A percentile compares a stretch with the other conserved stretches of the same genome.
These are phyloP conservation scores for Cranoglanis bouderius DNA, from an alignment of 2,113 vertebrate species.

Conservation along the genomic window DNA sequence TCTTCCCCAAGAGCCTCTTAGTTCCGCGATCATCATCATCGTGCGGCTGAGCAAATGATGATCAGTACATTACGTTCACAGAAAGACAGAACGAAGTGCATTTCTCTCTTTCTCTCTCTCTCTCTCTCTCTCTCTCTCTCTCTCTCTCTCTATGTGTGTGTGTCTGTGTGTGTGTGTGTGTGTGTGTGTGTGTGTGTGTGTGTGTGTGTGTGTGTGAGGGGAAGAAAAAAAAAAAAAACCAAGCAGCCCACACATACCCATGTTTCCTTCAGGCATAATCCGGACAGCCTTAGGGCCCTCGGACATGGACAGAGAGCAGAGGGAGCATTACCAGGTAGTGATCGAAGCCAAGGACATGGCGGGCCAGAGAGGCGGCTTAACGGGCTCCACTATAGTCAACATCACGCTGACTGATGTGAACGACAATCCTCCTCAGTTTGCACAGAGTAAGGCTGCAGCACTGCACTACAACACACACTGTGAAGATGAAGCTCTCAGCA, in stretches of 20 bases:
- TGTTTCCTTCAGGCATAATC: slow-evolving; percentile 83
- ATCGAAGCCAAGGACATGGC: slow-evolving; percentile 98
- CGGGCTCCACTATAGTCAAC: slow-evolving; percentile 86
- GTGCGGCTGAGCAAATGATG: background rate
- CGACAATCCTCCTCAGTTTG: slow-evolving; percentile 89
- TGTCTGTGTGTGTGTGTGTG: background rate
- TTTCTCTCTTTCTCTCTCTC: background rate
- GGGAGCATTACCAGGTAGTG: slow-evolving; percentile 92
- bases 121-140: too few relatives aligned
- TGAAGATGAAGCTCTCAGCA: background rate
- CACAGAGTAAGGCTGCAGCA: slow-evolving; percentile 79
- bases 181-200: background rate
- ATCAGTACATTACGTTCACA: background rate
- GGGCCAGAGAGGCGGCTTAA: slow-evolving; percentile 90
- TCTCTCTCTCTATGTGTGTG: background rate
- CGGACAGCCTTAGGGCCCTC: slow-evolving; percentile 83
- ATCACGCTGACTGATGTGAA: slow-evolving; percentile 91
- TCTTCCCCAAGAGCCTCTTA: background rate
- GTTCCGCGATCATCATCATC: background rate
- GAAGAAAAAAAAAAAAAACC: background rate
- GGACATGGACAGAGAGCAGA: slow-evolving; percentile 93
- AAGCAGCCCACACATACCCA: background rate
- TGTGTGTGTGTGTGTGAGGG: background rate
- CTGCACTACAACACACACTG: background rate
- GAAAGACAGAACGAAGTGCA: background rate